Evolutionary conservation across 2,113 vertebrate genomes (phyloP).

Genomic region (Urocitellus parryii): DNA sequence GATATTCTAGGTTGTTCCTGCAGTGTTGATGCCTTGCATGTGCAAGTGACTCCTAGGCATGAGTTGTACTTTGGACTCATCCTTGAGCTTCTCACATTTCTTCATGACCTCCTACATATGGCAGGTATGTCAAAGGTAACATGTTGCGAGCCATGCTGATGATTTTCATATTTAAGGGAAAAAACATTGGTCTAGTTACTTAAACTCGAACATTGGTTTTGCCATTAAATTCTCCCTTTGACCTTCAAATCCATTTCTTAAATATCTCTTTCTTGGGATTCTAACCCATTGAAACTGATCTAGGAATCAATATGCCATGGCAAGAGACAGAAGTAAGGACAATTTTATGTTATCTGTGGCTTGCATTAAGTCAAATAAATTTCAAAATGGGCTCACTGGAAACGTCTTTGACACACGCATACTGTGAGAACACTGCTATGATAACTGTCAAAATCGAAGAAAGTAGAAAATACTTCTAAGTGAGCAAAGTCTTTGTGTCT

Average conservation of each 20-base stretch:
- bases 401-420: background rate
- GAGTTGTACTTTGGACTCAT: background rate
- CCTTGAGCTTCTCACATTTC: background rate
- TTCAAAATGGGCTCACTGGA: background rate
- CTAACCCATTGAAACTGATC: background rate
- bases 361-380: background rate
- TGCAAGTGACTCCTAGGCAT: background rate
- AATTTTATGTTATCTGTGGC: background rate
- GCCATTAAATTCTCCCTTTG: background rate
- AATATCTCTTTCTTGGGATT: background rate
- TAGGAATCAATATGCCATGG: background rate
- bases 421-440: background rate
- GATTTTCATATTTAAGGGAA: background rate
- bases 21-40: background rate
- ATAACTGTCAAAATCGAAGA: background rate
- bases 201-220: background rate
- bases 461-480: background rate
- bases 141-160: background rate
- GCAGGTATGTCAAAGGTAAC: background rate
- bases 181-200: background rate
- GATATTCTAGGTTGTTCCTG: background rate
- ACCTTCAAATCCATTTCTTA: background rate
- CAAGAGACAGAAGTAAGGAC: background rate
- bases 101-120: background rate
- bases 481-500: background rate